These are phyloP conservation scores for Amblyteles armatorius DNA, from an alignment of 2,888 invertebrate genomes.

Conservation along the genomic window DNA sequence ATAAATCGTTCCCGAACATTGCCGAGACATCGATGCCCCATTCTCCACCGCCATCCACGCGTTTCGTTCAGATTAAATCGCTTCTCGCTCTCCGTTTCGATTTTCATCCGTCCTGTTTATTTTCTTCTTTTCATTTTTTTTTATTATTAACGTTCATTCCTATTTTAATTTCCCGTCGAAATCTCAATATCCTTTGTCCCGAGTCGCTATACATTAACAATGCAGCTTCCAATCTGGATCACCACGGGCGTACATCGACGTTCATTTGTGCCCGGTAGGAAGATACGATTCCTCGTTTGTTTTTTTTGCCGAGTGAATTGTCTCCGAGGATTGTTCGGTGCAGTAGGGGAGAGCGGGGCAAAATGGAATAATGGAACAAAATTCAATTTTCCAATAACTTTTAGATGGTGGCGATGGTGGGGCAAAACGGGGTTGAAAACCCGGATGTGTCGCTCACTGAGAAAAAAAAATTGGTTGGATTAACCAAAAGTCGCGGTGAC, in stretches of 20 bases:
- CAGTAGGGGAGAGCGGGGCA: not conserved
- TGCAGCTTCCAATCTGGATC: not conserved
- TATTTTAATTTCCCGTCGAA: not conserved
- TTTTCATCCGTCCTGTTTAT: constrained; percentile 12
- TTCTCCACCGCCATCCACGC: not conserved
- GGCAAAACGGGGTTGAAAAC: too few relatives aligned
- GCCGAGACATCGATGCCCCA: constrained; percentile 49
- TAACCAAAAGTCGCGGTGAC: too few relatives aligned
- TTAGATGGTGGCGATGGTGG: too few relatives aligned
- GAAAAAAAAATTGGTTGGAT: too few relatives aligned
- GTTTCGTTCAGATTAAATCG: constrained; percentile 44
- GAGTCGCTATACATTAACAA: not conserved
- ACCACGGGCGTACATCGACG: not conserved
- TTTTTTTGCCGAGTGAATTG: not conserved
- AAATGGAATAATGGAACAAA: too few relatives aligned
- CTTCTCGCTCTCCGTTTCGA: constrained; percentile 15
- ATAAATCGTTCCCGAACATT: constrained; percentile 53
- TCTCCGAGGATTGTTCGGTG: not conserved
- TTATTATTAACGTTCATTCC: constrained; percentile 5
- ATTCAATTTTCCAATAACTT: too few relatives aligned
- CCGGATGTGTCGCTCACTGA: too few relatives aligned
- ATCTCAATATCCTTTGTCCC: constrained; percentile 7
- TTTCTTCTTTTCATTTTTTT: constrained; percentile 5
- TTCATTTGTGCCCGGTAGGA: not conserved
- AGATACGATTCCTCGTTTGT: not conserved